phyloP scores from a whole-genome alignment of 2,888 invertebrate genomes.

The Drosophila bunnanda region DNA sequence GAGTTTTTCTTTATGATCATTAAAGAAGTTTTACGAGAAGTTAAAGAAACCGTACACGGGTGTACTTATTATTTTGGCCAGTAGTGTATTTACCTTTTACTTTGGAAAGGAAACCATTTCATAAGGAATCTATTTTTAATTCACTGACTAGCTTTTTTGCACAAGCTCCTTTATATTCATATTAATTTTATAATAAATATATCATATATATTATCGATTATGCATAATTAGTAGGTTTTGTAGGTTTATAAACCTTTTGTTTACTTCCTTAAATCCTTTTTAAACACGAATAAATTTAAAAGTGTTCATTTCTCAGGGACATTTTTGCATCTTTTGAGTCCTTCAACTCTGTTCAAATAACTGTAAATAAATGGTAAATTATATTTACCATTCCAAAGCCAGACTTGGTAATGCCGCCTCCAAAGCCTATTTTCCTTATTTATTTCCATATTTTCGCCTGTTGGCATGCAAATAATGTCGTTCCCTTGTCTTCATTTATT shows the following conservation, averaged over 20 bases:
- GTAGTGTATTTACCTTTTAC: not conserved
- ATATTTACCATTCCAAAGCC: slow-evolving; percentile 46
- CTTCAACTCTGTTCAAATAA: slow-evolving; percentile 39
- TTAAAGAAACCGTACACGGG: no score
- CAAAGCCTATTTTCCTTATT: not conserved
- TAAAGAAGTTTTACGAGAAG: no score
- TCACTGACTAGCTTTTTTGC: no score
- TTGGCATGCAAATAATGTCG: slow-evolving; percentile 50
- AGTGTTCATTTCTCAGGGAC: not conserved
- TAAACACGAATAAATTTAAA: not conserved
- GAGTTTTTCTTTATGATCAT: no score
- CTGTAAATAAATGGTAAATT: slow-evolving; percentile 42
- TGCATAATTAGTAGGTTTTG: no score
- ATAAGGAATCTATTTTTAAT: not conserved
- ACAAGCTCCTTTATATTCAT: not conserved
- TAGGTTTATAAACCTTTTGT: not conserved
- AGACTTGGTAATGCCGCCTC: not conserved
- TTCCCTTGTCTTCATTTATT: slow-evolving; percentile 11
- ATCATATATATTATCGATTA: no score
- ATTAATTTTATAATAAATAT: no score
- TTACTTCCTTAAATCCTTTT: no score
- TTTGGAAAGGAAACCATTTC: not conserved
- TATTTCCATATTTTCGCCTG: slow-evolving; percentile 5
- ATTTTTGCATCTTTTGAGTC: not conserved
- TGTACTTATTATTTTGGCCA: no score